Base-by-base conservation (phyloP, 2,888 invertebrate genomes). In the Oscheius sp. region DNA sequence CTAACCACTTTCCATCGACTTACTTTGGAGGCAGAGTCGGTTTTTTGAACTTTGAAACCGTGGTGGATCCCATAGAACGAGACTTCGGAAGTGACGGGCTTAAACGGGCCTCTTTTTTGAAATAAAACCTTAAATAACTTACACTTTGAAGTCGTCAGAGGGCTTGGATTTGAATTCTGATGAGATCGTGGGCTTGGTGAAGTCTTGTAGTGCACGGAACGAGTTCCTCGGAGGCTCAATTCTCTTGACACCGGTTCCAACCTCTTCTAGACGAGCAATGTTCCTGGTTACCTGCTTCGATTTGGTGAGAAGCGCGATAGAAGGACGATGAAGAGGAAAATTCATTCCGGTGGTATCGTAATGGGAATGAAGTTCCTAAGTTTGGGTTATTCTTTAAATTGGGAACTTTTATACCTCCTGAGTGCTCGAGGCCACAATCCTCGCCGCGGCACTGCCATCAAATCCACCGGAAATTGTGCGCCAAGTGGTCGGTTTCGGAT, bases 201-300 rank as follows among this genome's bases (percentile, higher is more conserved):
- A 58, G 29, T 7, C 32, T 42, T 42, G 42, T 42, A 3, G 3
- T 3, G 42, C 42, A 42, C 42, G 42, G 42, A 42, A 42, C 3
- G 42, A 42, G 42, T 42, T 42, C 42, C 42, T 42, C 42, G 42
- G 42, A 42, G 42, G 42, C 7, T 42, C 42, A 7, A 42, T 42
- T 42, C 7, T 42, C 42, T 42, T 42, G 42, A 42, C 42, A 5
- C 42, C 42, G 7, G 42, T 42, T 10, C 60, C 35, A 35, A n/a
- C n/a, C 21, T 48, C 48, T 63, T 63, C 63, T 11, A 63, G 32
- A 5, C 63, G 63, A 21, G 63, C 63, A 63, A 63, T 47, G 29
- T 63, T 63, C 21, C 13, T 63, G 21, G 48, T 63, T 1, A 63
- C 63, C 48, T 47, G 63, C 33, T 63, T 63, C 2, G 42, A 48